Evolutionary conservation across 1,140 invertebrate species (phyloP), one percentile per base, ranked within the genome.

Genomic region (Parapsyche elsis): DNA sequence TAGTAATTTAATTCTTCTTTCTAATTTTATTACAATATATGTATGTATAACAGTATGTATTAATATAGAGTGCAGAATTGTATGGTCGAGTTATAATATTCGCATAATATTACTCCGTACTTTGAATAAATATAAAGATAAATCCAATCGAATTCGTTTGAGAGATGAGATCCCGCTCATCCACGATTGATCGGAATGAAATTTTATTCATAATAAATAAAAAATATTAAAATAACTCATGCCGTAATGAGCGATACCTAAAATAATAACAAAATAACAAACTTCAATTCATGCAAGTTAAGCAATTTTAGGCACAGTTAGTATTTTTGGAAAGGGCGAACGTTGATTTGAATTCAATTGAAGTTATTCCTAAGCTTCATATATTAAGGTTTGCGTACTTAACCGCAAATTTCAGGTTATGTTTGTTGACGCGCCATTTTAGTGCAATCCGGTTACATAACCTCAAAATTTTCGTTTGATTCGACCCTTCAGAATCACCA

Each of bases 131-230:
- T 53, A 4, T n/a, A 67, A 9, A 21, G 26, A 67, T 23, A 67
- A 67, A 14, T 80, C 49, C 67, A 77, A 81, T 80, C 82, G 21
- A 81, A 81, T 81, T 79, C 80, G 80, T 81, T 76, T 83, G 46
- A 53, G 71, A 81, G 82, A 83, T 83, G 82, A 83, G 82, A 77
- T 79, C 82, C 82, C 38, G 82, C 82, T 81, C 82, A 83, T 79
- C 82, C 53, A 79, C 64, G 82, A 80, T 83, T 83, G 81, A 74
- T 78, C 57, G 57, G 71, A 19, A 26, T 78, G 16, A 44, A 71
- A 71, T 77, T 67, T 24, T 19, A 75, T 57, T 71, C 57, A 61
- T 61, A 23, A 77, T 53, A 71, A 71, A 16, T 16, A 71, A 38
- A 71, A n/a, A 71, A 67, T 67, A 23, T 14, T 53, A 53, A 53